Percentiles rank a stretch among this genome's conserved stretches.
These are phyloP conservation scores for Bactericera cockerelli DNA, from an alignment of 1,140 invertebrate species.

Conservation along the genomic window DNA sequence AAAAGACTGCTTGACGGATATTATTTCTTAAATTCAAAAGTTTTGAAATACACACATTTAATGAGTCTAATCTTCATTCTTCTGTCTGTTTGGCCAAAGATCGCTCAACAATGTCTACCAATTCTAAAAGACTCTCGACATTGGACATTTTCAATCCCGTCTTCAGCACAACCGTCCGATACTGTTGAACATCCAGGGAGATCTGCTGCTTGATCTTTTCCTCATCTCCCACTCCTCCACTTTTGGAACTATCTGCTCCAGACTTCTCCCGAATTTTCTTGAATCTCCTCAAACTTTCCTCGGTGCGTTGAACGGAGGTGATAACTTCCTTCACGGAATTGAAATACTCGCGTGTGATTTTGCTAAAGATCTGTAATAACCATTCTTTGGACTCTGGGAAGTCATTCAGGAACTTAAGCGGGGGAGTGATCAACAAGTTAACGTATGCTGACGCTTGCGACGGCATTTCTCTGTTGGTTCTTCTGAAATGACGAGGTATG, in stretches of 20 bases:
- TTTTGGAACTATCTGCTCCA: slow-evolving; percentile 25
- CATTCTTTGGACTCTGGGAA: slow-evolving; percentile 30
- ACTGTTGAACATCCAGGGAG: slow-evolving; percentile 62
- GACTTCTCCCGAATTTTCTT: slow-evolving; percentile 66
- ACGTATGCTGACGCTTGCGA: slow-evolving; percentile 64
- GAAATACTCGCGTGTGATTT: slow-evolving; percentile 38
- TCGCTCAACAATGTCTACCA: neutral
- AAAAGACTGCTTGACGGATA: no score
- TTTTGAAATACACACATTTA: no score
- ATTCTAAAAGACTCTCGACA: neutral
- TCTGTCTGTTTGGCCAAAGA: slow-evolving; percentile 1
- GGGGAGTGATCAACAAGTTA: slow-evolving; percentile 42
- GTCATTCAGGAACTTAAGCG: slow-evolving; percentile 42
- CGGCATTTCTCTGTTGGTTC: slow-evolving; percentile 78
- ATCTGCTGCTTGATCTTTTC: slow-evolving; percentile 87
- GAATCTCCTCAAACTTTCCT: slow-evolving; percentile 74
- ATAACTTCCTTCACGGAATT: slow-evolving; percentile 65
- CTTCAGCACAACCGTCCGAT: slow-evolving; percentile 25
- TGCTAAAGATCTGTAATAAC: slow-evolving; percentile 13
- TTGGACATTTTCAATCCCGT: neutral
- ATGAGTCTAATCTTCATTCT: no score
- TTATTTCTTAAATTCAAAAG: no score
- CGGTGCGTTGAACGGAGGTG: slow-evolving; percentile 83
- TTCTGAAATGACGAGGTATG: slow-evolving; percentile 78
- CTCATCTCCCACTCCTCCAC: slow-evolving; percentile 54